A percentile compares a stretch with the other conserved stretches of the same genome.
Evolutionary conservation across 2,113 vertebrate species (phyloP).

Genomic region (Odontophorus gujanensis): DNA sequence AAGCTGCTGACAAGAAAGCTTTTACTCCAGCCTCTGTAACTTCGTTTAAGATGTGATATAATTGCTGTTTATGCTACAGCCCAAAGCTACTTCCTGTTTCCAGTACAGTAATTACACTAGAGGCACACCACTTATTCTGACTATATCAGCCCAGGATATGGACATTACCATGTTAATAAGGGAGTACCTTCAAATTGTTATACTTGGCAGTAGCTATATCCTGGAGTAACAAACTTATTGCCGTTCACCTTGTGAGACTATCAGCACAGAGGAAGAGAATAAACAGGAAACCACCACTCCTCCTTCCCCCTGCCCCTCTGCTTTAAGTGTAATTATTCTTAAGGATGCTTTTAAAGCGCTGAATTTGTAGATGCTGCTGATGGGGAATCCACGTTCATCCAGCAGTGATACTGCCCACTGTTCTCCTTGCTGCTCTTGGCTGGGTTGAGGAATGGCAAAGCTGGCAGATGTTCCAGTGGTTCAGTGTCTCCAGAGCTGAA

Average conservation of each 20-base stretch:
- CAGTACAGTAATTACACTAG: background rate
- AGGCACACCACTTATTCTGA: background rate
- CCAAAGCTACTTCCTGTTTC: constrained; percentile 50
- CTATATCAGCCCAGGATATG: constrained; percentile 11
- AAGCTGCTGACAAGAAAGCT: background rate
- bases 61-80: background rate
- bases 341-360: background rate
- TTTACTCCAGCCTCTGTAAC: background rate
- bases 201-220: background rate
- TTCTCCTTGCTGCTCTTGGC: background rate
- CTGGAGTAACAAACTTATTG: background rate
- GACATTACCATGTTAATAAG: background rate
- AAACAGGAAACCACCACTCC: background rate
- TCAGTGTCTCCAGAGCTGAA: background rate
- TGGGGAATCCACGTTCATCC: background rate
- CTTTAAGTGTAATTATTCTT: background rate
- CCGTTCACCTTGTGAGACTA: background rate
- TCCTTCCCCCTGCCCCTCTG: background rate
- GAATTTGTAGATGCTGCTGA: background rate
- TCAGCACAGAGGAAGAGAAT: background rate
- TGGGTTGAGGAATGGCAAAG: background rate
- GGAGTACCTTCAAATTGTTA: constrained; percentile 19
- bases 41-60: constrained; percentile 23
- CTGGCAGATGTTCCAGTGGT: background rate
- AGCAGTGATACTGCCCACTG: accelerated